Base-by-base conservation (phyloP, 2,888 invertebrate species). In the Thelaira solivaga region DNA sequence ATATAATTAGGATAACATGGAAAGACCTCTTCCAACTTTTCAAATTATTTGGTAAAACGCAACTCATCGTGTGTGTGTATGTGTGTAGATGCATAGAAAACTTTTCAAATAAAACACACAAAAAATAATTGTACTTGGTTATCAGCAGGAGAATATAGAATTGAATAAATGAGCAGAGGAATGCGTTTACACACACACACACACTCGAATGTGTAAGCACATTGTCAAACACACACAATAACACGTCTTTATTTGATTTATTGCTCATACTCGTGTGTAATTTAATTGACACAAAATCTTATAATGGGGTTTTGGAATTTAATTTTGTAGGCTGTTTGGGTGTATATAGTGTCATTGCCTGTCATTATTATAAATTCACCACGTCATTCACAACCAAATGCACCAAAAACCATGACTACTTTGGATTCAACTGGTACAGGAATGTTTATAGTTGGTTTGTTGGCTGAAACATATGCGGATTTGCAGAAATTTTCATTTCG, bases 311-410 rank as follows among this genome's bases (percentile, higher is more conserved):
- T 47, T 3, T 41, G 73, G 51, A 71, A 77, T 80, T 81, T 67
- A 62, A 69, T 22, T 62, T 75, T 88, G n/a, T 90, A 96, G 93
- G 96, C 95, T 16, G 90, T 97, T 22, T 97, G 97, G 97, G 97
- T 97, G 39, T 96, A 95, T 84, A 91, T 95, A 16, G 97, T 97
- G 24, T 97, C 97, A 89, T 90, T 97, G 81, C 96, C 97, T 10
- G 96, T 97, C 22, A 96, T 97, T 68, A 95, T 97, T 78, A 94
- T 96, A 80, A 96, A 96, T 88, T 96, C 96, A 1, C 94, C 94
- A 10, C 92, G 94, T 75, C 95, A 96, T 86, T 93, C 95, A 76
- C 92, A 92, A 49, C 92, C 92, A 0, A 90, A 91, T 83, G 93
- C 94, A 0, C 95, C 95, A 0, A 94, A 94, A 89, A 95, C 95